Evolutionary conservation across 53 echinoderm and acorn worm species (phyloP).

Genomic region (Glandiceps talaboti): DNA sequence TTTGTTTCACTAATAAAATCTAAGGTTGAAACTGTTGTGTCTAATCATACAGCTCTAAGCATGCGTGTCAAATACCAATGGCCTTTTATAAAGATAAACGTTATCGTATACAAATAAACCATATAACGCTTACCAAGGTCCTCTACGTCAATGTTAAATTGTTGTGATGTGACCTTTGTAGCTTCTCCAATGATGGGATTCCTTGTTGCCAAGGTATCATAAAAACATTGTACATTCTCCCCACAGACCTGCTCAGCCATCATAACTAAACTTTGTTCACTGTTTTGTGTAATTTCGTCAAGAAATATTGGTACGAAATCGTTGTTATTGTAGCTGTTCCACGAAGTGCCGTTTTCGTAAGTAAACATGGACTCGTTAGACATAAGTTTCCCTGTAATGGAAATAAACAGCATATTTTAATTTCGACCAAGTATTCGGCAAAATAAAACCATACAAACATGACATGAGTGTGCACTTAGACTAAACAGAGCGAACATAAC

Average conservation of each 20-base stretch:
- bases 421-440: no score
- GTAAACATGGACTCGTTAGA: conserved; percentile 12
- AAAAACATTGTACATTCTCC: conserved; percentile 24
- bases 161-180: not conserved
- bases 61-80: no score
- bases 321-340: conserved; percentile 15
- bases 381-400: conserved; percentile 12
- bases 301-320: conserved; percentile 30
- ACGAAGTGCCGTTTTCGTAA: conserved; percentile 9
- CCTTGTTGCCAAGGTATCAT: conserved; percentile 22
- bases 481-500: no score
- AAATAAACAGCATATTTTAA: not conserved
- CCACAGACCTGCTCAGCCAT: conserved; percentile 13
- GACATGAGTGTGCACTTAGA: not conserved
- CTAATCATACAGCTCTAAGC: no score
- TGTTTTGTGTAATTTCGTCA: conserved; percentile 3
- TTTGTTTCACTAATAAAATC: no score
- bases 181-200: conserved; percentile 7
- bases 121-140: conserved; percentile 5
- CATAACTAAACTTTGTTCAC: not conserved
- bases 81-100: no score
- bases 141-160: not conserved
- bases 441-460: not conserved
- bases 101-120: no score
- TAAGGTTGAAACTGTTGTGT: no score